phyloP scores from a whole-genome alignment of 2,113 vertebrate species.

The Pavo muticus region DNA sequence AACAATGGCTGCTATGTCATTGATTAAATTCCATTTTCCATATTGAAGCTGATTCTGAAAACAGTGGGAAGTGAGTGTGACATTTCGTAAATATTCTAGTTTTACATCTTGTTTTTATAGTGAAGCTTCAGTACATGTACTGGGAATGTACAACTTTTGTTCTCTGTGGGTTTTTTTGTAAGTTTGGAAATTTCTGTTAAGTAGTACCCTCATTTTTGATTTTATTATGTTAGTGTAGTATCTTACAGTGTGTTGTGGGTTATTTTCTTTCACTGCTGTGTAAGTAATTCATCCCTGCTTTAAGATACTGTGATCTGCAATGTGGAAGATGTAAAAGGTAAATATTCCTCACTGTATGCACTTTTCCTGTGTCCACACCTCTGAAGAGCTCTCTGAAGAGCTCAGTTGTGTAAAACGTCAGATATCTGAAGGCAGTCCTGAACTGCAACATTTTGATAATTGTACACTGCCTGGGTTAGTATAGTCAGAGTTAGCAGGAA shows the following conservation, averaged over 20 bases:
- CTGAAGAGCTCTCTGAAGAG: not conserved
- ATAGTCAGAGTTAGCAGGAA: not conserved
- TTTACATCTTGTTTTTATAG: not conserved
- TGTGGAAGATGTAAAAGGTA: not conserved
- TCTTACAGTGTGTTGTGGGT: not conserved
- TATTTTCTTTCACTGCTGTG: not conserved
- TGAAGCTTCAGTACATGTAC: not conserved
- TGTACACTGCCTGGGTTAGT: not conserved
- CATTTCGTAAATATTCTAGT: not conserved
- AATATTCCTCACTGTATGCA: not conserved
- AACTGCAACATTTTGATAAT: not conserved
- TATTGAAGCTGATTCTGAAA: not conserved
- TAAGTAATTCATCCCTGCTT: not conserved
- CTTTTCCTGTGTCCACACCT: not conserved
- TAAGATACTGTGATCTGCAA: not conserved
- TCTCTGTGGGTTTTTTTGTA: not conserved
- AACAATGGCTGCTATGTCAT: not conserved
- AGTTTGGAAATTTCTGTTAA: slow-evolving; percentile 9
- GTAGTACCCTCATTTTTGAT: not conserved
- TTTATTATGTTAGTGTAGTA: not conserved
- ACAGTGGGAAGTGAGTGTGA: not conserved
- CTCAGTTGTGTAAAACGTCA: not conserved
- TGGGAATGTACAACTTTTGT: not conserved
- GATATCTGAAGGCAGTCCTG: not conserved
- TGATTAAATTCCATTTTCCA: not conserved